phyloP scores from a whole-genome alignment of 2,888 invertebrate genomes.

The Neoascia interrupta region DNA sequence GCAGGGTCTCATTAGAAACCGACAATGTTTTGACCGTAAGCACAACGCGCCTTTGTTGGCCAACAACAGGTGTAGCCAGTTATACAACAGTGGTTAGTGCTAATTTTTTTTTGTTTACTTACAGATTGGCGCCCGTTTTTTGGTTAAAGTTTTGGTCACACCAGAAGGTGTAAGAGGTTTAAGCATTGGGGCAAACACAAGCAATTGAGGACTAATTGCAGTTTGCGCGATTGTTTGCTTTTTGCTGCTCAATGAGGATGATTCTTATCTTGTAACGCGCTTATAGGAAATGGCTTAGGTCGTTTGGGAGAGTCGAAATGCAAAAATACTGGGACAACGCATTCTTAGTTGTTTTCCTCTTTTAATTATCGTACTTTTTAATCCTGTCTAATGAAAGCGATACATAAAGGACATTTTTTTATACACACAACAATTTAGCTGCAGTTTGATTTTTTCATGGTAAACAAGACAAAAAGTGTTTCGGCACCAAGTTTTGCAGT shows the following conservation, averaged over 20 bases:
- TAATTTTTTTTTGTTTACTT: conserved; percentile 59
- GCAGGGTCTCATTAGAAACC: conserved; percentile 43
- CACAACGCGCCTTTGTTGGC: conserved; percentile 53
- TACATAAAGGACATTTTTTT: no score
- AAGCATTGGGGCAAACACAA: conserved; percentile 28
- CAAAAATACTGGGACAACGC: no score
- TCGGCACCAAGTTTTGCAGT: no score
- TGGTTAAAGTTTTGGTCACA: conserved; percentile 24
- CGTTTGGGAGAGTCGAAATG: no score
- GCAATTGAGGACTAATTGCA: conserved; percentile 53
- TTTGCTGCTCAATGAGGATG: conserved; percentile 11
- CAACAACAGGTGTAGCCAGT: conserved; percentile 60
- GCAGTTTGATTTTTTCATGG: no score
- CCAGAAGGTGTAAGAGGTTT: conserved; percentile 45
- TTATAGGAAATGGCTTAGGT: no score
- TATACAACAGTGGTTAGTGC: conserved; percentile 56
- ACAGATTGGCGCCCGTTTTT: conserved; percentile 33
- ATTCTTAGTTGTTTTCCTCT: no score
- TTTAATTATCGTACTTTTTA: no score
- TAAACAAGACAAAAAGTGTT: no score
- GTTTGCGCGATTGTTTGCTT: background rate
- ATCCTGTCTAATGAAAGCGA: no score
- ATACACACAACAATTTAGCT: no score
- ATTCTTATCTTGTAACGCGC: no score
- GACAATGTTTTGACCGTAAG: conserved; percentile 58